Conservation (phyloP, 2,888 invertebrate species). For the Cephonodes hylas region DNA sequence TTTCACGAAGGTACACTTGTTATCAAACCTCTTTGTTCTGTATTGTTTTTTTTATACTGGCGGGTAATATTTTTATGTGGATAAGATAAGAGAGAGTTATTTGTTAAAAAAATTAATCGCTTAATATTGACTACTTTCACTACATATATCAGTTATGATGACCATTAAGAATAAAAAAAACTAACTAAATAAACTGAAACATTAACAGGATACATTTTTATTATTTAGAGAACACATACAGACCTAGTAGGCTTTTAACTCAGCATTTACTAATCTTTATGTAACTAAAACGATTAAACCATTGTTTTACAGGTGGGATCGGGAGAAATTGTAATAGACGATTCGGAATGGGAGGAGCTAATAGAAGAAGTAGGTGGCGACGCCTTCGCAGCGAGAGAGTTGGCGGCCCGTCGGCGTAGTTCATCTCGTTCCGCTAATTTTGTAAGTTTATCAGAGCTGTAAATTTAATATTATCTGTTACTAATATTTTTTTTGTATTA, state of each 20-base stretch:
- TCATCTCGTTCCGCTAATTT: conserved; percentile 61
- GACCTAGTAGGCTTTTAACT: too few species aligned
- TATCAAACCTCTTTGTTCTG: not conserved
- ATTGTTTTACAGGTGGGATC: conserved; percentile 84
- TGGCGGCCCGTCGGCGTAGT: conserved; percentile 72
- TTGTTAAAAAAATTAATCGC: too few species aligned
- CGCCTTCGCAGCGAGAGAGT: conserved; percentile 69
- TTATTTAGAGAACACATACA: too few species aligned
- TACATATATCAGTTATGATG: too few species aligned
- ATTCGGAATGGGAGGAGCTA: conserved; percentile 91
- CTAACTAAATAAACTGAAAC: too few species aligned
- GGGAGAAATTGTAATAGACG: conserved; percentile 90
- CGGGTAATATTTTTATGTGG: not conserved
- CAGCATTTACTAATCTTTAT: too few species aligned
- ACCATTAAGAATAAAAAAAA: too few species aligned
- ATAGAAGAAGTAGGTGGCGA: conserved; percentile 82
- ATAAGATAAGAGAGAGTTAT: not conserved
- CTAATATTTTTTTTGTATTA: not conserved
- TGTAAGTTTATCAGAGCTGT: conserved; percentile 49
- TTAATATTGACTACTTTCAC: too few species aligned
- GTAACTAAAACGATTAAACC: too few species aligned
- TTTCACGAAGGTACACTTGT: conserved; percentile 86
- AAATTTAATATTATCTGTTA: not conserved
- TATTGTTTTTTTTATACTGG: not conserved
- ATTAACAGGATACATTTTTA: too few species aligned